Percentiles rank a stretch among this genome's conserved stretches.
These are phyloP conservation scores for Mustela nigripes DNA, from an alignment of 2,113 vertebrate genomes.

Conservation along the genomic window DNA sequence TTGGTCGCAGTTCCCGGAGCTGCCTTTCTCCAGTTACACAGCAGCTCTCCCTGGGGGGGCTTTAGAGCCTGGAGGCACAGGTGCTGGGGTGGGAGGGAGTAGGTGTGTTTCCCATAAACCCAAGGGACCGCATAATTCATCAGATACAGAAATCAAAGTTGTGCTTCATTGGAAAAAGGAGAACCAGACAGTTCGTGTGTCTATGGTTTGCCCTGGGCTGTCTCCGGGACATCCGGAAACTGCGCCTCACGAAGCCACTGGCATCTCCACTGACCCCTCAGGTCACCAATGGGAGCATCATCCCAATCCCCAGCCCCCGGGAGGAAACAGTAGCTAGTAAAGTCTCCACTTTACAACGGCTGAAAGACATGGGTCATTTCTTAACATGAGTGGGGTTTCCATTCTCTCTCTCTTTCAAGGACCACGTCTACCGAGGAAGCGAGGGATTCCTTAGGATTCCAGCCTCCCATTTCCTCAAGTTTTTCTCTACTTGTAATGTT, in stretches of 20 bases:
- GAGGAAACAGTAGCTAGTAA: neutral
- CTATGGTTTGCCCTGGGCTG: neutral
- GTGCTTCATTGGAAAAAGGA: neutral
- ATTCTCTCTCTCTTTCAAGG: neutral
- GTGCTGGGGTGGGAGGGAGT: neutral
- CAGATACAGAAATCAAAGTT: slow-evolving; percentile 58
- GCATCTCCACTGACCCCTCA: neutral
- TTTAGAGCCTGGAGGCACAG: neutral
- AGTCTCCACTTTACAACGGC: neutral
- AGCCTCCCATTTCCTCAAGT: neutral
- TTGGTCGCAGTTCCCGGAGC: neutral
- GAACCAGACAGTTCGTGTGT: neutral
- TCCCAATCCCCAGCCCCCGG: accelerated
- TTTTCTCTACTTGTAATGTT: neutral
- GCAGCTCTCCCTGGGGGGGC: neutral
- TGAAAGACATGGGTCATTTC: neutral
- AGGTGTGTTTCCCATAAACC: neutral
- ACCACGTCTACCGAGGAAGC: neutral
- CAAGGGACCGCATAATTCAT: neutral
- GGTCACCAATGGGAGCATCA: neutral
- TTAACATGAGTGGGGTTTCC: neutral
- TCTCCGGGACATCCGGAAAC: neutral
- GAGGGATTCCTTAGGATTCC: neutral
- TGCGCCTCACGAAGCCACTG: neutral
- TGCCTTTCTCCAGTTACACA: neutral